Conservation (phyloP, 2,113 vertebrate species). For the Coturnix japonica region DNA sequence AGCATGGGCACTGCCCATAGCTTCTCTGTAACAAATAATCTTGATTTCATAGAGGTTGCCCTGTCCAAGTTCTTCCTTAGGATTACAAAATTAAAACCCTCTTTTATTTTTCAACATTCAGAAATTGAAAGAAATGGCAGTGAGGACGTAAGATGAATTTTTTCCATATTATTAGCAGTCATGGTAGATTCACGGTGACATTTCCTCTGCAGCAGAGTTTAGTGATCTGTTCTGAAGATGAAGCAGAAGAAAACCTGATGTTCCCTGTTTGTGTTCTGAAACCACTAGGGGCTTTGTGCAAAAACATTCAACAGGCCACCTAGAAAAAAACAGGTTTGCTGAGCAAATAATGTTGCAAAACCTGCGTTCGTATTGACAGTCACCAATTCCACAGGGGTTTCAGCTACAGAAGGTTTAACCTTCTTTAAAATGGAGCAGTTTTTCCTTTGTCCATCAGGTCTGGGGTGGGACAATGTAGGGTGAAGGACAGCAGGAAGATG, state of each 20-base stretch:
- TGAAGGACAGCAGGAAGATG: not conserved
- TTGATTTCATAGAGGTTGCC: not conserved
- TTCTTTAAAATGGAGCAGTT: not conserved
- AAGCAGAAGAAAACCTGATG: not conserved
- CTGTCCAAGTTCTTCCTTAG: not conserved
- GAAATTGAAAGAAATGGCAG: not conserved
- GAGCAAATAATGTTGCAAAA: conserved; percentile 46
- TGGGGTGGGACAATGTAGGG: not conserved
- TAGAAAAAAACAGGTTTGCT: conserved; percentile 34
- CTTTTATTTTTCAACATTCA: not conserved
- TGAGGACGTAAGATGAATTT: not conserved
- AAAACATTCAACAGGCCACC: conserved; percentile 29
- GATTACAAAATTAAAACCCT: not conserved
- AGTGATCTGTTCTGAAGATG: not conserved
- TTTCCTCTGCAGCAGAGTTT: conserved; percentile 12
- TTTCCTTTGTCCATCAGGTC: not conserved
- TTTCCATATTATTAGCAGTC: not conserved
- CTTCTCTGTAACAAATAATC: no score
- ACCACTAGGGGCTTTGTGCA: conserved; percentile 3
- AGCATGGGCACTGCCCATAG: not conserved
- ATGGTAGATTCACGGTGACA: not conserved
- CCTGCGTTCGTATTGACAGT: not conserved
- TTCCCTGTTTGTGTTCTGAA: not conserved
- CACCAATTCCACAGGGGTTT: conserved; percentile 62
- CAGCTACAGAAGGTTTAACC: not conserved